A percentile compares a stretch with the other conserved stretches of the same genome.
These are phyloP conservation scores for Penaeus japonicus DNA, from an alignment of 1,140 invertebrate genomes.

Conservation along the genomic window DNA sequence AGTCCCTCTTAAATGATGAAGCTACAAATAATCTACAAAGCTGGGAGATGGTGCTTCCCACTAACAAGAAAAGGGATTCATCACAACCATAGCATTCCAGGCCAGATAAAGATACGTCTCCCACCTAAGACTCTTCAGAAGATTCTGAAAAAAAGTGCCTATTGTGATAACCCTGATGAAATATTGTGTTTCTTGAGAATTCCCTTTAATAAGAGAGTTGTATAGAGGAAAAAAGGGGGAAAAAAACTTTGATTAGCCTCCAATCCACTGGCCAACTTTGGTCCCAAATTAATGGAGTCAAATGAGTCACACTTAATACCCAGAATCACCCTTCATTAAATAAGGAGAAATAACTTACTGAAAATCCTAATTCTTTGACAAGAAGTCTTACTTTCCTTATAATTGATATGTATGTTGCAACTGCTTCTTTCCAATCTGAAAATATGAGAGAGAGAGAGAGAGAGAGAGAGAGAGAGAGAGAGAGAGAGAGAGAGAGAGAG, in stretches of 20 bases:
- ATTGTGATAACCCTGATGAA: conserved; percentile 28
- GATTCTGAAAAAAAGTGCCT: conserved; percentile 34
- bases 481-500: too few relatives aligned
- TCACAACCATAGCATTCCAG: conserved; percentile 54
- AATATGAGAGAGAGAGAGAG: too few relatives aligned
- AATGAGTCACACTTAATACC: background rate
- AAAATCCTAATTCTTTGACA: too few relatives aligned
- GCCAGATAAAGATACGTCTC: conserved; percentile 48
- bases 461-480: too few relatives aligned
- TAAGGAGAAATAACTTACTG: too few relatives aligned
- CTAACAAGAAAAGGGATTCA: conserved; percentile 27
- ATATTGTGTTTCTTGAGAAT: conserved; percentile 38
- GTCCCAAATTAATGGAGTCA: conserved; percentile 5
- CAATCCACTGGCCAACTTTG: background rate
- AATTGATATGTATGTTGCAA: too few relatives aligned
- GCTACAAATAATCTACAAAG: background rate
- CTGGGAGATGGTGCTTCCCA: conserved; percentile 50
- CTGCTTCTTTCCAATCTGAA: too few relatives aligned
- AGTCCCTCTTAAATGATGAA: background rate
- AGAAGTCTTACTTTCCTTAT: too few relatives aligned
- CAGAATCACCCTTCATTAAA: too few relatives aligned
- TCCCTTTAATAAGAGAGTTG: background rate
- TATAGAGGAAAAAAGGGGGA: background rate
- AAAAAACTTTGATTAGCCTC: too few relatives aligned
- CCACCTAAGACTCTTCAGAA: background rate